phyloP scores from a whole-genome alignment of 2,888 invertebrate genomes.

The Andrena camellia region DNA sequence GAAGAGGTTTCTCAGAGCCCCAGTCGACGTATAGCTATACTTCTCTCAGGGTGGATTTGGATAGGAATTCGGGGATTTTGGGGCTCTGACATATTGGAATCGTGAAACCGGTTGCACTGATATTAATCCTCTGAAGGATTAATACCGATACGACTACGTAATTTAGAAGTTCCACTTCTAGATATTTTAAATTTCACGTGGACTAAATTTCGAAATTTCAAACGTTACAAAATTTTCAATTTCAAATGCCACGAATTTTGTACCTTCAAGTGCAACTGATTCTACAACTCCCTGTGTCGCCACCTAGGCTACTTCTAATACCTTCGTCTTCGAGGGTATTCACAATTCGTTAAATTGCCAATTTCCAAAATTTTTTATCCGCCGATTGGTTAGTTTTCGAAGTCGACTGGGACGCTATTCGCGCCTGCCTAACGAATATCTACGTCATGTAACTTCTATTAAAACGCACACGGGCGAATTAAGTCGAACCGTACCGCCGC shows the following conservation, averaged over 20 bases:
- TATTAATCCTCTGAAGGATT: neutral
- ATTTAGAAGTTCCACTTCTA: too few relatives aligned
- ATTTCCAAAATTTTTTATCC: neutral
- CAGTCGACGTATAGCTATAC: constrained; percentile 26
- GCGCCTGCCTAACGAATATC: constrained; percentile 50
- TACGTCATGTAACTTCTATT: constrained; percentile 60
- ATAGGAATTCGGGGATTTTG: constrained; percentile 1
- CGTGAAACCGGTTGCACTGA: constrained; percentile 5
- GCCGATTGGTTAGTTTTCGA: neutral
- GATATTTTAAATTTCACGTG: too few relatives aligned
- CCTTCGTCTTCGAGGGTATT: neutral
- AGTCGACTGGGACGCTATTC: constrained; percentile 43
- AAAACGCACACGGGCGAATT: constrained; percentile 49
- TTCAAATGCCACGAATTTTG: neutral
- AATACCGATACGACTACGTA: too few relatives aligned
- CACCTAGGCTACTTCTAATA: neutral
- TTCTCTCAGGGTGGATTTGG: neutral
- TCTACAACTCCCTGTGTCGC: neutral
- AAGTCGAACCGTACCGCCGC: constrained; percentile 51
- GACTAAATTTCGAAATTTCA: too few relatives aligned
- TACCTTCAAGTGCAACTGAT: neutral
- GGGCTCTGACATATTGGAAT: neutral
- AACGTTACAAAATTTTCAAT: too few relatives aligned
- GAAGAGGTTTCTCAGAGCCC: neutral
- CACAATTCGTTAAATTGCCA: too few relatives aligned